Percentiles rank a stretch among this genome's conserved stretches.
These are phyloP conservation scores for Mallotus villosus DNA, from an alignment of 2,797 vertebrate species.

Conservation along the genomic window DNA sequence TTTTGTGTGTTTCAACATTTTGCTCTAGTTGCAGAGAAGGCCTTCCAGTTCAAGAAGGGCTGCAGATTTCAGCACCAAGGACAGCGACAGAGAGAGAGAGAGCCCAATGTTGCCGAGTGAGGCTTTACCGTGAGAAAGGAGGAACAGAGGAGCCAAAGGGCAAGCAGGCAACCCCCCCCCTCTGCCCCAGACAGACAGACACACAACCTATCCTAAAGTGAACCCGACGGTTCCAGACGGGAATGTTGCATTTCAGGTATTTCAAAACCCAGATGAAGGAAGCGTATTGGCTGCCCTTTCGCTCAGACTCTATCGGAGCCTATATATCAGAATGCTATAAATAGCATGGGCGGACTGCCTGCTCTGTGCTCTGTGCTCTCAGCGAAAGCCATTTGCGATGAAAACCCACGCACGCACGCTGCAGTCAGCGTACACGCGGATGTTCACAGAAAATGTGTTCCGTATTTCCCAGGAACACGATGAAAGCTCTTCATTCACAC, in stretches of 20 bases:
- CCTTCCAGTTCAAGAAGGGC: conserved; percentile 23
- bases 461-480: no score
- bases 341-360: conserved; percentile 38
- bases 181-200: neutral
- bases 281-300: conserved; percentile 35
- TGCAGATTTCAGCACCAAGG: conserved; percentile 64
- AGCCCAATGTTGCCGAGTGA: no score
- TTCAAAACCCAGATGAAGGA: conserved; percentile 28
- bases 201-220: neutral
- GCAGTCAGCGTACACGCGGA: no score
- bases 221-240: no score
- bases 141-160: no score
- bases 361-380: conserved; percentile 15
- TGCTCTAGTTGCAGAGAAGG: conserved; percentile 26
- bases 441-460: no score
- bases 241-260: neutral
- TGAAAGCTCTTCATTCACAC: no score
- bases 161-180: no score
- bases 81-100: conserved; percentile 43
- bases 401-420: neutral
- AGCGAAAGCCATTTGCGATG: neutral
- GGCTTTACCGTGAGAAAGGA: neutral
- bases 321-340: conserved; percentile 34
- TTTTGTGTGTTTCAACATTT: conserved; percentile 23
- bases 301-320: conserved; percentile 50